Percentiles rank a stretch among this genome's conserved stretches.
Evolutionary conservation across 2,888 invertebrate genomes (phyloP).

Genomic region (Cryptus viduatorius): DNA sequence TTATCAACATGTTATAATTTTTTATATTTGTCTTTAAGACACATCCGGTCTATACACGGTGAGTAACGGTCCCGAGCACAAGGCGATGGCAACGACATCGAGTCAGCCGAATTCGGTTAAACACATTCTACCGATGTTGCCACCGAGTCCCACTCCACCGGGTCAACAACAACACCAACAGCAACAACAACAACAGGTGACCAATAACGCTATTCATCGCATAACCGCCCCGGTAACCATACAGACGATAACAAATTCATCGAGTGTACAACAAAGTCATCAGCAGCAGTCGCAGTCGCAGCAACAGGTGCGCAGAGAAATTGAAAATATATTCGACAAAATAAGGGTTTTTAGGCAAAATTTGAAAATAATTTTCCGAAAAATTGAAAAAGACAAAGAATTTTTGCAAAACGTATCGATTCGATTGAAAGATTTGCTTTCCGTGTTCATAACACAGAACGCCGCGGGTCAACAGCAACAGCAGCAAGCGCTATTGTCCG

Average conservation of each 20-base stretch:
- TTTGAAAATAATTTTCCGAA: too few species aligned
- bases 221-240: constrained; percentile 85
- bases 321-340: neutral
- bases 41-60: constrained; percentile 86
- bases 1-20: constrained; percentile 17
- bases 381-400: neutral
- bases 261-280: constrained; percentile 74
- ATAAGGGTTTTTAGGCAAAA: too few species aligned
- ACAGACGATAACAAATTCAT: constrained; percentile 82
- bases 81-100: constrained; percentile 74
- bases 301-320: constrained; percentile 70
- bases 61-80: constrained; percentile 85
- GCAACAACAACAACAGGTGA: constrained; percentile 72
- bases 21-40: constrained; percentile 68
- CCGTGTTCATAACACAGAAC: constrained; percentile 16
- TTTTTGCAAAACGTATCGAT: neutral
- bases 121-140: constrained; percentile 86
- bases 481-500: constrained; percentile 76
- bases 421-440: neutral
- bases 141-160: constrained; percentile 84
- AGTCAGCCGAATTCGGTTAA: constrained; percentile 82
- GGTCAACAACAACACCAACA: constrained; percentile 58
- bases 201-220: constrained; percentile 82
- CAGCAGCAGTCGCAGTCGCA: constrained; percentile 60
- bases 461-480: constrained; percentile 72